Evolutionary conservation across 2,113 vertebrate species (phyloP), one percentile per base, ranked within the genome.

Genomic region (Ctenomys sociabilis): DNA sequence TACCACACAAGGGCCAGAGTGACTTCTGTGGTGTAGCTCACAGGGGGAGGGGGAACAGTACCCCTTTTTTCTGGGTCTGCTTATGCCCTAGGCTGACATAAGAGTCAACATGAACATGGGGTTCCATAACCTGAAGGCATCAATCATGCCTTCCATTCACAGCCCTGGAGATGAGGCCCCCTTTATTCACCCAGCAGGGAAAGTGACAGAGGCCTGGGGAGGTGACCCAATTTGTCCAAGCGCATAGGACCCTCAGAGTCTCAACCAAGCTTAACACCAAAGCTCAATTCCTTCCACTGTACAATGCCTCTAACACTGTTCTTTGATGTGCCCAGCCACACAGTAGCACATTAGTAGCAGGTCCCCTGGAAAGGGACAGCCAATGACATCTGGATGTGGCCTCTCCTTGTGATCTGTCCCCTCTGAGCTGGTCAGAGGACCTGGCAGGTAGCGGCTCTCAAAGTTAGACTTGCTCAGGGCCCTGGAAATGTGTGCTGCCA

Each of bases 41-140:
- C n/a, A n/a, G n/a, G n/a, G 3, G 54, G 8, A 24, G 43, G 4
- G 12, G 72, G 28, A 24, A n/a, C 28, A 32, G 2, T 8, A 63
- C 17, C 13, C 72, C 70, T 16, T 52, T 85, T 26, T 40, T 52
- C 49, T 12, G n/a, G 61, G 91, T 43, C 12, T 1, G 87, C 78
- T 63, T 32, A 12, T 13, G 5, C 7, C 7, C n/a, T n/a, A 73
- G 68, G 26, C n/a, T 4, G 63, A 40, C 40, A 37, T 43, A 86
- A 86, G 0, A 0, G 40, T 32, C n/a, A 26, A 28, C 9, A 3
- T 0, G 63, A 13, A 35, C 0, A 19, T 0, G 37, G 68, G 87
- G 85, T 1, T 1, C 61, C 59, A 19, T 0, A 2, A 66, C 72
- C 91, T 22, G 9, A 64, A 54, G 59, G 43, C 64, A 35, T 91